phyloP scores from a whole-genome alignment of 2,113 vertebrate species.

The Lophochroa leadbeateri region DNA sequence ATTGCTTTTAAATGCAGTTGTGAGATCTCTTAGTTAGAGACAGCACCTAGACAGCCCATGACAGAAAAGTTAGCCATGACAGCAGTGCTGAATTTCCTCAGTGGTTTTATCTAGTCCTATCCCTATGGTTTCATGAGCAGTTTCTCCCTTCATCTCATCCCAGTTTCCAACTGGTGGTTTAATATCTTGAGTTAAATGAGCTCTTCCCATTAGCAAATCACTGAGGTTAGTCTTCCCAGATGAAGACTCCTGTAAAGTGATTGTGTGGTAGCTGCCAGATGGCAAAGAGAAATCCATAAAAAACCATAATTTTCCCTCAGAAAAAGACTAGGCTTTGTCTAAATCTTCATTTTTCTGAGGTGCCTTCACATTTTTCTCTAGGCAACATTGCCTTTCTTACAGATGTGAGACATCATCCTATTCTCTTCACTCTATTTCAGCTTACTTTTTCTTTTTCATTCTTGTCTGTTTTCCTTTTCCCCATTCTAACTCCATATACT shows the following conservation, averaged over 20 bases:
- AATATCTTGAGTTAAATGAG: background rate
- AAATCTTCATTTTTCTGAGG: background rate
- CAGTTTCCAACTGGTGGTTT: background rate
- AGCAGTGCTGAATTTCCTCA: background rate
- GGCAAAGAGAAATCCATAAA: background rate
- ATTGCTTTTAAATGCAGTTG: background rate
- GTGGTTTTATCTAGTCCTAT: background rate
- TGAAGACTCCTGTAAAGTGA: background rate
- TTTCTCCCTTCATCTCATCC: background rate
- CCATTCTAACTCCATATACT: background rate
- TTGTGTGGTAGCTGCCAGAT: background rate
- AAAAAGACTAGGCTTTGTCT: background rate
- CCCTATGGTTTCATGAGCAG: background rate
- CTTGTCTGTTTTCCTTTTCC: background rate
- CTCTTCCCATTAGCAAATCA: background rate
- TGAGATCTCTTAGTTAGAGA: background rate
- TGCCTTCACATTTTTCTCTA: background rate
- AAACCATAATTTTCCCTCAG: background rate
- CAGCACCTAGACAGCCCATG: background rate
- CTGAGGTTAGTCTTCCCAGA: background rate
- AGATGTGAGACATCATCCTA: background rate
- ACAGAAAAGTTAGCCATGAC: background rate
- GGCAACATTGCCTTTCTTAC: background rate
- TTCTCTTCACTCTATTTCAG: background rate
- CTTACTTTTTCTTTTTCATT: background rate